Base-by-base conservation (phyloP, 1,140 invertebrate genomes). In the Bombus affinis region DNA sequence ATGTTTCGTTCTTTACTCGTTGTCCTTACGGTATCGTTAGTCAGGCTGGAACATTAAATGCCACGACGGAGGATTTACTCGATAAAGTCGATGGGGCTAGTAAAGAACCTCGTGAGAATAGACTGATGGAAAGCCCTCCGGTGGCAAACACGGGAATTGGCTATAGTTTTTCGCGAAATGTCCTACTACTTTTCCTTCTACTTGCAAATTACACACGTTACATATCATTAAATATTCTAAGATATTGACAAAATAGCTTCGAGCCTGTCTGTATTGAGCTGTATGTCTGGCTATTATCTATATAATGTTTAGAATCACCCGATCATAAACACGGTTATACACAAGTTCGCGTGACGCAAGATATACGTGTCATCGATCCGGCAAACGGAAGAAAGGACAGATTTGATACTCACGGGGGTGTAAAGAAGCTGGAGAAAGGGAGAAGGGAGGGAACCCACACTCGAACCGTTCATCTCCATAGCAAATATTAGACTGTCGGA, bases 401-500 rank as follows among this genome's bases (percentile, higher is more conserved):
- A 32, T 18, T 75, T 39, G n/a, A 10, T 44, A 37, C 10, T 72
- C 25, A 28, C 5, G n/a, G 12, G 22, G 77, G 18, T 35, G n/a
- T 47, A 42, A 66, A 39, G 42, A 47, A 44, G 57, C 18, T 44
- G 32, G 81, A 9, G 32, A 80, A 77, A 85, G 75, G 12, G 25
- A 44, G 13, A 8, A 18, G 74, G 68, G 57, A 85, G 35, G 75
- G 81, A 72, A 35, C 15, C 42, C n/a, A 32, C 32, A 37, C 47
- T 59, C n/a, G 72, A 57, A 73, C 47, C 90, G 88, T 92, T 93
- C 91, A 93, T 93, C 91, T 93, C 84, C 87, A 89, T 86, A 71
- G 90, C 90, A 93, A 93, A 92, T 94, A 93, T 93, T 93, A 89
- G 91, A 93, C 92, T 89, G 89, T 86, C 87, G 88, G 90, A 93